Evolutionary conservation across 2,888 invertebrate genomes (phyloP), one percentile per base, ranked within the genome.

Genomic region (Malacosoma neustria): DNA sequence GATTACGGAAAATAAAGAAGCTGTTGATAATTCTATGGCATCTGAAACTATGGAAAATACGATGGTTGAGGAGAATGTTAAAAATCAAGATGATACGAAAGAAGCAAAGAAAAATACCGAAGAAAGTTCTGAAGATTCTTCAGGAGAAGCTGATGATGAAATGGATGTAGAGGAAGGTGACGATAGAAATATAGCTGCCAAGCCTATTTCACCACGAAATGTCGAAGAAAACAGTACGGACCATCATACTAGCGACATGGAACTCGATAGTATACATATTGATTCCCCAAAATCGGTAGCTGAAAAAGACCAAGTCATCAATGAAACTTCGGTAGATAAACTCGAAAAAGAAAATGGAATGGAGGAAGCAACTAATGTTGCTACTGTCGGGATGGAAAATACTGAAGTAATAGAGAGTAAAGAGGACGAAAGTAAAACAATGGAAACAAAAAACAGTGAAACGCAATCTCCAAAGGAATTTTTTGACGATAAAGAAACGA

Each of bases 81-180:
- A 43, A 30, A 56, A 59, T 33, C 51, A 39, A 34, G 69, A 67
- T 3, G 61, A 64, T 11, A 73, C 69, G 45, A 11, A 49, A 1
- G 64, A 65, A 29, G 68, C 72, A 13, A 81, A 74, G 43, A 72
- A 80, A 47, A 70, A 73, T 46, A 84, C 86, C 0, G 87, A 86
- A 30, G 89, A 80, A 29, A 85, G 79, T 48, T 84, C 85, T 0
- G 89, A 89, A 60, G 90, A 90, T 59, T 90, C 89, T 0, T 89
- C 89, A 4, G 89, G 89, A 1, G 90, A 90, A 59, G 90, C 90
- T 14, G 90, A 90, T 53, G 90, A 90, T 61, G 90, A 90, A 61
- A 89, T 90, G 90, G 90, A 90, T 46, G 88, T 88, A 29, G 89
- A 89, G 40, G 89, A 89, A 58, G 71, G 84, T 3, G 87, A 88